Evolutionary conservation across 2,113 vertebrate species (phyloP).

Genomic region (Muscicapa adusta): DNA sequence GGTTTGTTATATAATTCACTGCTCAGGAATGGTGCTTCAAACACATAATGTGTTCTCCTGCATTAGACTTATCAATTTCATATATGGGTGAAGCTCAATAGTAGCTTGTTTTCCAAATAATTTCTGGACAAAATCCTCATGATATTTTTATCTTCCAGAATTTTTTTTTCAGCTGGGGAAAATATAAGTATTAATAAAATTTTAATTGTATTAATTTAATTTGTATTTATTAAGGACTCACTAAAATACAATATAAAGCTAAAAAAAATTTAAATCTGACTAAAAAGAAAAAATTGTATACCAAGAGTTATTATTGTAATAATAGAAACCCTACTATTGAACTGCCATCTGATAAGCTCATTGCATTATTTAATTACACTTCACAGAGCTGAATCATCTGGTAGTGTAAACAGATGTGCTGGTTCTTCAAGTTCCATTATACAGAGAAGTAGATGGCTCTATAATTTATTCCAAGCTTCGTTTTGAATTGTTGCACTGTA

Average conservation of each 20-base stretch:
- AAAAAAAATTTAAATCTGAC: not conserved
- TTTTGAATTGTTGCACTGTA: not conserved
- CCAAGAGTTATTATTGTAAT: not conserved
- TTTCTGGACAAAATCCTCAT: not conserved
- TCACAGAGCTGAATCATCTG: not conserved
- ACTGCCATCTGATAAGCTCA: not conserved
- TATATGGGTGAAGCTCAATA: not conserved
- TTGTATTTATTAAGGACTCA: not conserved
- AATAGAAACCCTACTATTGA: not conserved
- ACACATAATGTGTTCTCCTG: not conserved
- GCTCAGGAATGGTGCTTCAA: not conserved
- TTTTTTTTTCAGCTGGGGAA: not conserved
- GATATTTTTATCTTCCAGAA: not conserved
- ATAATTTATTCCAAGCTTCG: not conserved
- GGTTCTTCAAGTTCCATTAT: not conserved
- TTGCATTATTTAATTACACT: not conserved
- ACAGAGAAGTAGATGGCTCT: not conserved
- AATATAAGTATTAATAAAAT: not conserved
- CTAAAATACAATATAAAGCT: not conserved
- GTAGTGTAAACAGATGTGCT: not conserved
- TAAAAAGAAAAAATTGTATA: not conserved
- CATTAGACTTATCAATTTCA: not conserved
- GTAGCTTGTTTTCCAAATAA: not conserved
- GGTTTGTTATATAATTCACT: not conserved
- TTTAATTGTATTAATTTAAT: not conserved